phyloP scores from a whole-genome alignment of 2,888 invertebrate genomes.

The Gibbula magus region DNA sequence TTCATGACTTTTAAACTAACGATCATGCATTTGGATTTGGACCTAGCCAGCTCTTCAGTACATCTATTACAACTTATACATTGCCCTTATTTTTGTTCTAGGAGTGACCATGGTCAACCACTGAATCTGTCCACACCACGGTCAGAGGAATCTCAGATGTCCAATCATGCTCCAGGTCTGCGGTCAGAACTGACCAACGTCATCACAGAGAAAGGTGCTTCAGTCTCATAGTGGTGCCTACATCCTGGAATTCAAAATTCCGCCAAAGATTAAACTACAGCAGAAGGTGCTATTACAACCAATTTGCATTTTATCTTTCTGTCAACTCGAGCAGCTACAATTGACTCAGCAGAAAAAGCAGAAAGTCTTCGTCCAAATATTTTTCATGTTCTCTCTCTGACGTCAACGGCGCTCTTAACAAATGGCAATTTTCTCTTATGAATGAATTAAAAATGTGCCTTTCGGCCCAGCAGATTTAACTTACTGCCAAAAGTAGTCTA shows the following conservation, averaged over 20 bases:
- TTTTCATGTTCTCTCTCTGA: no score
- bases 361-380: no score
- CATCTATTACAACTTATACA: neutral
- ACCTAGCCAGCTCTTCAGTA: no score
- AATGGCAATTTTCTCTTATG: no score
- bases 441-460: no score
- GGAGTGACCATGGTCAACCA: slow-evolving; percentile 29
- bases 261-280: slow-evolving; percentile 28
- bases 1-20: no score
- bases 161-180: neutral
- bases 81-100: neutral
- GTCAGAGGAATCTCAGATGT: neutral
- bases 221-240: slow-evolving; percentile 15
- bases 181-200: neutral
- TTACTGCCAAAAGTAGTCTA: no score
- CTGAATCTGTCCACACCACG: slow-evolving; percentile 37
- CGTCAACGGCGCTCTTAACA: no score
- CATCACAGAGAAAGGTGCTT: slow-evolving; percentile 21
- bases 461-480: no score
- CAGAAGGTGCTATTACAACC: neutral
- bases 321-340: neutral
- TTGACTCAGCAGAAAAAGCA: neutral
- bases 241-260: slow-evolving; percentile 10
- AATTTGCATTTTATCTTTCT: slow-evolving; percentile 12
- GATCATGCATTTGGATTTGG: no score